A percentile compares a stretch with the other conserved stretches of the same genome.
Evolutionary conservation across 2,797 vertebrate species (phyloP).

Genomic region (Siniperca obscura): DNA sequence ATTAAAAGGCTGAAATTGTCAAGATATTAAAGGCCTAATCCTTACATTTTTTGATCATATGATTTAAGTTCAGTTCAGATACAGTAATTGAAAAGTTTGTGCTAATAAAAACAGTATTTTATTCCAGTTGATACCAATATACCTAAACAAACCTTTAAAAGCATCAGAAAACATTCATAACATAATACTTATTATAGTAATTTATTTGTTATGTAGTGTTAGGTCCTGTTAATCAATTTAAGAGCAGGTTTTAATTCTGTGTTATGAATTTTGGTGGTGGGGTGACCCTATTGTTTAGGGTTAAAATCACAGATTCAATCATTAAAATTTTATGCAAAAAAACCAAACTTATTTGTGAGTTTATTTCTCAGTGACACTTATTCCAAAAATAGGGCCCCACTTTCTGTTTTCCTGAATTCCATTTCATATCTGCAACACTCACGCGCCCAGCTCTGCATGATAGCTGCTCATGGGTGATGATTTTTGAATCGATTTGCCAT

Average conservation of each 20-base stretch:
- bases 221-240: background rate
- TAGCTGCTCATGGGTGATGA: conserved; percentile 80
- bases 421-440: conserved; percentile 79
- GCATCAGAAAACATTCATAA: background rate
- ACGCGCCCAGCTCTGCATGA: conserved; percentile 69
- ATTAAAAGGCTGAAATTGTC: background rate
- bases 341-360: conserved; percentile 24
- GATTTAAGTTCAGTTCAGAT: background rate
- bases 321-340: background rate
- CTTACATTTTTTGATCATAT: background rate
- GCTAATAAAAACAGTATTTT: background rate
- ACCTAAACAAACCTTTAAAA: background rate
- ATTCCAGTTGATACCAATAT: background rate
- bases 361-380: conserved; percentile 35
- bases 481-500: conserved; percentile 81
- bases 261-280: background rate
- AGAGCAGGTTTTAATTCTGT: background rate
- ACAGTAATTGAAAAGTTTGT: background rate
- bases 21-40: background rate
- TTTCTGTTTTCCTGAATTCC: conserved; percentile 71
- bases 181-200: background rate
- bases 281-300: background rate
- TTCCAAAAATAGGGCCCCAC: conserved; percentile 36
- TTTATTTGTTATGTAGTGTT: background rate
- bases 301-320: background rate